A percentile compares a stretch with the other conserved stretches of the same genome.
These are phyloP conservation scores for Antennarius maculatus DNA, from an alignment of 2,797 vertebrate species.

Conservation along the genomic window DNA sequence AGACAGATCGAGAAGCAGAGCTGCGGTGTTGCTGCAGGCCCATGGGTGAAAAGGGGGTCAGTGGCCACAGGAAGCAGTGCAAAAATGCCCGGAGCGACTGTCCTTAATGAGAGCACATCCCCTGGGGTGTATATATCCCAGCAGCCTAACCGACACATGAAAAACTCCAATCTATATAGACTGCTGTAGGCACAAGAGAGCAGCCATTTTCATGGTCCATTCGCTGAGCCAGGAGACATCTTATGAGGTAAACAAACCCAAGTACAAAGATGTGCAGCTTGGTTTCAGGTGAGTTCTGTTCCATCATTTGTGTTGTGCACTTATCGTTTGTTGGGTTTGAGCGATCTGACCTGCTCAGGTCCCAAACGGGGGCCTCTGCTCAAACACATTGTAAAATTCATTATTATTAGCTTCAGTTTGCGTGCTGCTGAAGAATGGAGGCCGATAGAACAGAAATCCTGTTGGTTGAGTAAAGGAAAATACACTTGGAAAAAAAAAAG, in stretches of 20 bases:
- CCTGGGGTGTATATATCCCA: slow-evolving; percentile 81
- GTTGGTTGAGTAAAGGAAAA: slow-evolving; percentile 55
- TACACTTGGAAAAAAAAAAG: slow-evolving; percentile 57
- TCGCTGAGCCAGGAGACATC: slow-evolving; percentile 77
- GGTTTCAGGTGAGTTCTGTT: slow-evolving; percentile 35
- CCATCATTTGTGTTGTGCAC: slow-evolving; percentile 30
- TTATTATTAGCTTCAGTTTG: slow-evolving; percentile 58
- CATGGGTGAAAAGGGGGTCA: slow-evolving; percentile 93
- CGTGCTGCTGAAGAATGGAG: slow-evolving; percentile 27
- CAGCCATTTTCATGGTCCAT: slow-evolving; percentile 81
- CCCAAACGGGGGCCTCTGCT: slow-evolving; percentile 25
- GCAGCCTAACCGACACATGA: slow-evolving; percentile 78
- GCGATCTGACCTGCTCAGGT: slow-evolving; percentile 26
- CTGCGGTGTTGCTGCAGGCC: slow-evolving; percentile 81
- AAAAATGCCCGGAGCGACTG: slow-evolving; percentile 72
- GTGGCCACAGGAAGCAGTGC: slow-evolving; percentile 89
- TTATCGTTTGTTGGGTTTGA: slow-evolving; percentile 31
- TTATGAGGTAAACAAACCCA: slow-evolving; percentile 78
- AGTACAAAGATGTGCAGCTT: slow-evolving; percentile 67
- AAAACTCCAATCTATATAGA: slow-evolving; percentile 79
- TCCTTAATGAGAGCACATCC: slow-evolving; percentile 90
- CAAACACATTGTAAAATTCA: slow-evolving; percentile 52
- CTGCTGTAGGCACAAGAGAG: slow-evolving; percentile 69
- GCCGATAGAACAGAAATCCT: slow-evolving; percentile 56
- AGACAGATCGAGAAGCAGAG: slow-evolving; percentile 63